Evolutionary conservation across 2,113 vertebrate genomes (phyloP).

Genomic region (Chaetura pelagica): DNA sequence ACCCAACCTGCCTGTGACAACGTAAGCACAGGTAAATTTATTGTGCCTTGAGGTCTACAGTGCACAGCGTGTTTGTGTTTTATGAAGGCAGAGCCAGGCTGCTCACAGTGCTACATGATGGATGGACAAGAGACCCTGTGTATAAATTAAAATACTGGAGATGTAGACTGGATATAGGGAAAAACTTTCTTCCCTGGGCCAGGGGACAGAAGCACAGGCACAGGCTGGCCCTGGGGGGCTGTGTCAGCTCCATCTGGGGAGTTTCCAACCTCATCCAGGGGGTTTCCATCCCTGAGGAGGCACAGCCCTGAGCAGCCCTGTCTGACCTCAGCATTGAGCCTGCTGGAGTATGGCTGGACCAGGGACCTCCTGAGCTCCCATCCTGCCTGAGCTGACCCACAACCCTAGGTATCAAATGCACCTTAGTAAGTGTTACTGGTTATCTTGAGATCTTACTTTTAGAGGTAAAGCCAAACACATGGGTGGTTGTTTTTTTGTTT

Average conservation of each 20-base stretch:
- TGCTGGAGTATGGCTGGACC: fast-evolving
- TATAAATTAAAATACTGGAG: not conserved
- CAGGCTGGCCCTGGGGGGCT: not conserved
- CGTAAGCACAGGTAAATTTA: slow-evolving; percentile 7
- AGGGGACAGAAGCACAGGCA: fast-evolving
- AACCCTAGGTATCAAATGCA: not conserved
- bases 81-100: not conserved
- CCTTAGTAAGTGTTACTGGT: not conserved
- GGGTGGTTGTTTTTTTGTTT: fast-evolving
- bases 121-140: not conserved
- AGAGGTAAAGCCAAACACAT: not conserved
- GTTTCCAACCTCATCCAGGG: too few species aligned
- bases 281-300: fast-evolving
- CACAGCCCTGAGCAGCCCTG: not conserved
- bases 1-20: not conserved
- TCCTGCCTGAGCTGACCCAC: not conserved
- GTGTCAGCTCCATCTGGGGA: fast-evolving
- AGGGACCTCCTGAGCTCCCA: fast-evolving
- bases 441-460: not conserved
- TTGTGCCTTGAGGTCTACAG: not conserved
- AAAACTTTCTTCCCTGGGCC: not conserved
- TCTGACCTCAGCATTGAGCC: not conserved
- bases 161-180: not conserved
- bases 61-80: fast-evolving
- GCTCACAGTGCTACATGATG: not conserved